Evolutionary conservation across 2,888 invertebrate species (phyloP), one percentile per base, ranked within the genome.

Genomic region (Hololepta plana): DNA sequence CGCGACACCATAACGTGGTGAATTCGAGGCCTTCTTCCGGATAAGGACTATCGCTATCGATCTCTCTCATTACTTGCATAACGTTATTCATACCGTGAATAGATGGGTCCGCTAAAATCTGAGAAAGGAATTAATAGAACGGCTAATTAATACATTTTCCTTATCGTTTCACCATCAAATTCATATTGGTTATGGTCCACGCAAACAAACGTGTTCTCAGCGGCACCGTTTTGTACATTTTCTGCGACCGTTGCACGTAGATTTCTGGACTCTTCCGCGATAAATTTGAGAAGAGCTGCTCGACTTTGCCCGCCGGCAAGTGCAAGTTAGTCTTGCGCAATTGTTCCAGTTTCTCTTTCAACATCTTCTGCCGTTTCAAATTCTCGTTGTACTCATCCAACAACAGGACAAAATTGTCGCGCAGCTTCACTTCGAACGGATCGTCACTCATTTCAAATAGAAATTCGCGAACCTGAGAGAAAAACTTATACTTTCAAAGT

Each of bases 301-400:
- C 91, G 1, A 85, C 75, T 45, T 84, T 85, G 2, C 72, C 80
- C 5, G 76, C 76, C 0, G 90, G 85, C 20, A 87, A 62, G 38
- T 87, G 66, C 3, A 87, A 59, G 43, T 87, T 77, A 3, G 79
- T 75, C 44, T 81, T 79, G 46, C 76, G 75, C 13, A 91, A 60
- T 45, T 84, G 79, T 9, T 69, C 67, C 10, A 84, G 60, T 61
- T 88, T 90, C 11, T 80, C 73, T 42, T 91, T 90, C 13, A 96
- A 61, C 64, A 90, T 76, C 29, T 80, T 74, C 33, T 80, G 69
- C 11, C 96, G 64, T 47, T 90, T 90, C 42, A 87, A 65, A 45
- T 85, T 84, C 50, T 98, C 96, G 40, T 81, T 75, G 44, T 87
- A 88, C 51, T 98, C 96, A 44, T 98, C 96, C 44, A 88, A 87